Percentiles rank a stretch among this genome's conserved stretches.
phyloP scores from a whole-genome alignment of 2,113 vertebrate genomes.

The Ictalurus furcatus region DNA sequence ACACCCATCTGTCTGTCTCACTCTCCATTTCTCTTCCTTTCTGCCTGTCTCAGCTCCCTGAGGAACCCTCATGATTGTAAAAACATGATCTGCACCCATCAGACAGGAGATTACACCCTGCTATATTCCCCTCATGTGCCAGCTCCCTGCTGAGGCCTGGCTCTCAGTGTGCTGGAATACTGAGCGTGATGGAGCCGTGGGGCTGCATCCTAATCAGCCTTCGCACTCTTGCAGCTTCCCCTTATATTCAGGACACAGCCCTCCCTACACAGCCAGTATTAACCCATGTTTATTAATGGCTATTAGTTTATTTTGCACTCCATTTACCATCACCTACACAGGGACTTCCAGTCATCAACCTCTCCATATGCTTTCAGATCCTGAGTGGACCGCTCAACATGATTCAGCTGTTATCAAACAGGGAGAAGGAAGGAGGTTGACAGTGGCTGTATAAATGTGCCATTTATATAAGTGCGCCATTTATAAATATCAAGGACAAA shows the following conservation, averaged over 20 bases:
- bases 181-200: conserved; percentile 54
- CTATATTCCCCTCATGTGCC: conserved; percentile 70
- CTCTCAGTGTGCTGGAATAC: conserved; percentile 60
- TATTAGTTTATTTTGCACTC: conserved; percentile 43
- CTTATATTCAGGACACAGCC: conserved; percentile 16
- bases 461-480: too few species aligned
- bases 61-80: conserved; percentile 67
- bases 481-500: conserved; percentile 6
- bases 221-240: conserved; percentile 22
- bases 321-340: conserved; percentile 21
- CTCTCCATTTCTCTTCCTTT: conserved; percentile 18
- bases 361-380: not conserved
- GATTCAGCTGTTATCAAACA: not conserved
- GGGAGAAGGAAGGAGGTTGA: not conserved
- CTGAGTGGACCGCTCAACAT: not conserved
- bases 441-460: not conserved
- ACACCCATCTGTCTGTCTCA: conserved; percentile 27
- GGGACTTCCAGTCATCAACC: conserved; percentile 17
- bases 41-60: conserved; percentile 56
- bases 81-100: conserved; percentile 74
- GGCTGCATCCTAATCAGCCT: conserved; percentile 59
- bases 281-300: conserved; percentile 48
- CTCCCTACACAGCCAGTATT: conserved; percentile 22
- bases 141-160: conserved; percentile 52
- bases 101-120: conserved; percentile 69